phyloP scores from a whole-genome alignment of 2,888 invertebrate genomes.

The Protula sp. region DNA sequence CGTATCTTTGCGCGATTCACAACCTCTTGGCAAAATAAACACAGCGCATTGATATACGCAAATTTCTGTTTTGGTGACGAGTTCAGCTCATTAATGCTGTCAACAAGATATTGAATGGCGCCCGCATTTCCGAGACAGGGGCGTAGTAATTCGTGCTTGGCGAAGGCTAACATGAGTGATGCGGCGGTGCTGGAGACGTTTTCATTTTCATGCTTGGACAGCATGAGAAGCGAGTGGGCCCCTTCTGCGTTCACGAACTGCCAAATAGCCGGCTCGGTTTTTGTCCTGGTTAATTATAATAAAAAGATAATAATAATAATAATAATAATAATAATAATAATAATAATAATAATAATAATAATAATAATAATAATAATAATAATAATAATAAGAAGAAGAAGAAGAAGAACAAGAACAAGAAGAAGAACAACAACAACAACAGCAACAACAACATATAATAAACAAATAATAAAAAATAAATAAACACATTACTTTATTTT shows the following conservation, averaged over 20 bases:
- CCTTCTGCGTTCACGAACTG: conserved; percentile 1
- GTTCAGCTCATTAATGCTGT: neutral
- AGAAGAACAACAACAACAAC: too few species aligned
- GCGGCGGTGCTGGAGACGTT: neutral
- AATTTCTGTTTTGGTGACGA: neutral
- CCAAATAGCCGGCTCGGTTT: neutral
- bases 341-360: too few species aligned
- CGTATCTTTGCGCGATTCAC: conserved; percentile 1
- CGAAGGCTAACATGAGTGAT: neutral
- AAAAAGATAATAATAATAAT: too few species aligned
- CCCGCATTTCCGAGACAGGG: neutral
- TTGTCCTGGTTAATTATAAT: too few species aligned
- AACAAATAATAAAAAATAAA: too few species aligned
- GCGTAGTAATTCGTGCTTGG: neutral
- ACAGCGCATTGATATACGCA: conserved; percentile 1
- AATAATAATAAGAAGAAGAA: too few species aligned
- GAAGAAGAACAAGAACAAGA: too few species aligned
- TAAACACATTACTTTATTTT: too few species aligned
- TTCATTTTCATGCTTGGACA: neutral
- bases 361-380: too few species aligned
- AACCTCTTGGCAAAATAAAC: conserved; percentile 1
- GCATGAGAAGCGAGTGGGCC: neutral
- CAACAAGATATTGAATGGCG: neutral
- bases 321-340: too few species aligned
- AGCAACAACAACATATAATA: too few species aligned